Evolutionary conservation across 2,797 vertebrate species (phyloP).

Genomic region (Anableps anableps): DNA sequence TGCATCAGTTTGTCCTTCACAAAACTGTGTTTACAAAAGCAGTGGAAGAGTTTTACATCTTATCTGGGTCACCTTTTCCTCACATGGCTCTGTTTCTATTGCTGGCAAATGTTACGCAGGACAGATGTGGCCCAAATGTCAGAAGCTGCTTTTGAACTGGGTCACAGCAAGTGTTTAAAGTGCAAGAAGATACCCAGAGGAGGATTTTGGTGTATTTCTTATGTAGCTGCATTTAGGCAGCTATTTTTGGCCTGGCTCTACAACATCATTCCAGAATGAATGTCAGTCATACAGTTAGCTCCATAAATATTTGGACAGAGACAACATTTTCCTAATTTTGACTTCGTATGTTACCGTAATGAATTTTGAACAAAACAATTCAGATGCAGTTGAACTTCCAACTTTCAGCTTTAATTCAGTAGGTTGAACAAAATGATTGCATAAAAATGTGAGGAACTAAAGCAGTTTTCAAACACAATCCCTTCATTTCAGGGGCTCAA

Average conservation of each 20-base stretch:
- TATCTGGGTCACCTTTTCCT: constrained; percentile 3
- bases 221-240: background rate
- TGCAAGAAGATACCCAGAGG: background rate
- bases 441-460: too few relatives aligned
- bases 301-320: too few relatives aligned
- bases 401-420: too few relatives aligned
- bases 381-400: too few relatives aligned
- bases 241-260: background rate
- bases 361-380: too few relatives aligned
- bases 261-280: background rate
- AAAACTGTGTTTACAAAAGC: background rate
- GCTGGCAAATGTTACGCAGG: background rate
- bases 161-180: background rate
- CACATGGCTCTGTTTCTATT: background rate
- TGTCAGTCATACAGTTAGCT: too few relatives aligned
- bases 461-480: too few relatives aligned
- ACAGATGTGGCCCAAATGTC: constrained; percentile 10
- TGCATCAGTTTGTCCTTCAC: background rate
- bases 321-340: too few relatives aligned
- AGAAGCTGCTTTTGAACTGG: background rate
- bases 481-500: too few relatives aligned
- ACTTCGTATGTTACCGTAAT: too few relatives aligned
- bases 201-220: background rate
- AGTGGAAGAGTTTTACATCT: background rate
- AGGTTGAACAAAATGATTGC: too few relatives aligned